Evolutionary conservation across 2,888 invertebrate species (phyloP).

Genomic region (Cryptosula pallasiana): DNA sequence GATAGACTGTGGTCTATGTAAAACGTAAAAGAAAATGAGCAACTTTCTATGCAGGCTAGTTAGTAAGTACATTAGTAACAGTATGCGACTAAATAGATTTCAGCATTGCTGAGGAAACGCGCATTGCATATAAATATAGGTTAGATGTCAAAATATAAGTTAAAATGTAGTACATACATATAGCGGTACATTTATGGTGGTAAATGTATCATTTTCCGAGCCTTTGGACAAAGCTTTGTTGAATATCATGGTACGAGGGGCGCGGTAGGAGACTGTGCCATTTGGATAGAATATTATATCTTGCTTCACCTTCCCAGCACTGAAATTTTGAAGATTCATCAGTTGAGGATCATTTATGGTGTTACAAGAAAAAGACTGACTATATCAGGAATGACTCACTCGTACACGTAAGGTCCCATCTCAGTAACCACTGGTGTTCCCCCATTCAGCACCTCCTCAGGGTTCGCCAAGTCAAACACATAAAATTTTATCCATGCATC

Average conservation of each 20-base stretch:
- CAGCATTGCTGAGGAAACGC: too few species aligned
- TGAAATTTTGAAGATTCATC: too few species aligned
- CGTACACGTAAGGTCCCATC: slow-evolving; percentile 13
- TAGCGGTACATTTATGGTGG: slow-evolving; percentile 72
- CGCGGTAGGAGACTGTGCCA: slow-evolving; percentile 71
- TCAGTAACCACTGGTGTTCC: background rate
- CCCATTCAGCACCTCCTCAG: slow-evolving; percentile 3
- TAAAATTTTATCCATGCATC: slow-evolving; percentile 18
- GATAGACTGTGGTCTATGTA: too few species aligned
- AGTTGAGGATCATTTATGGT: background rate
- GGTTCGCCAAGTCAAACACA: slow-evolving; percentile 12
- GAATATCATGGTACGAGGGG: slow-evolving; percentile 65
- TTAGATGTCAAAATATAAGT: background rate
- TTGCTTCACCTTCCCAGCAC: slow-evolving; percentile 59
- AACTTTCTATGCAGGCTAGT: too few species aligned
- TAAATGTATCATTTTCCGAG: slow-evolving; percentile 64
- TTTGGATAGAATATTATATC: slow-evolving; percentile 63
- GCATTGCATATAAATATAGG: background rate
- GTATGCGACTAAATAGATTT: too few species aligned
- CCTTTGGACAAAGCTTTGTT: slow-evolving; percentile 65
- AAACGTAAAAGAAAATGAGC: too few species aligned
- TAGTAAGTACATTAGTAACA: too few species aligned
- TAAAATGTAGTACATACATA: slow-evolving; percentile 66
- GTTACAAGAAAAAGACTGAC: background rate
- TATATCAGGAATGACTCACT: background rate